Conservation (phyloP, 2,888 invertebrate species). For the Epinotia brunnichana region DNA sequence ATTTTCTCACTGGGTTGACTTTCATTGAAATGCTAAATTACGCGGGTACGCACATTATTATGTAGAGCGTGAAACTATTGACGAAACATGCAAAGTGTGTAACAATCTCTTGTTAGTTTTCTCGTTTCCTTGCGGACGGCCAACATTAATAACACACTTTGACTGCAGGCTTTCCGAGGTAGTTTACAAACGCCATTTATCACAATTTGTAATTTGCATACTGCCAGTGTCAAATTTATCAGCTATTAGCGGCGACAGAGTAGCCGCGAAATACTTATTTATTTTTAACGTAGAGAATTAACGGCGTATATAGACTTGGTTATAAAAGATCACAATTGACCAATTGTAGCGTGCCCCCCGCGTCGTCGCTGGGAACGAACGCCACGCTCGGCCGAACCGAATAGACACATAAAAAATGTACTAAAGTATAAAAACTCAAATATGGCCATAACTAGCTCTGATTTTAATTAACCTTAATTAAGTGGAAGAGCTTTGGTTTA, state of each 20-base stretch:
- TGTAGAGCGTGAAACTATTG: slow-evolving; percentile 82
- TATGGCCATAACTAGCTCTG: slow-evolving; percentile 59
- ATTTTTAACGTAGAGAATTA: slow-evolving; percentile 21
- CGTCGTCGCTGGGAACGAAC: slow-evolving; percentile 46
- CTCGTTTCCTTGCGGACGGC: slow-evolving; percentile 72
- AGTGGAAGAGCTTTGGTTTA: slow-evolving; percentile 61
- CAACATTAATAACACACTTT: slow-evolving; percentile 66
- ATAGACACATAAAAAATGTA: slow-evolving; percentile 44
- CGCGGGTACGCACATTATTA: slow-evolving; percentile 48
- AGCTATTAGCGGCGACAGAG: not conserved
- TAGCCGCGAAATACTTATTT: not conserved
- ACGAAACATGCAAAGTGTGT: slow-evolving; percentile 84
- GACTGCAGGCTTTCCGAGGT: slow-evolving; percentile 22
- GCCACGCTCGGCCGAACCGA: slow-evolving; percentile 49
- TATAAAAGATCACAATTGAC: slow-evolving; percentile 42
- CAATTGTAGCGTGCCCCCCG: slow-evolving; percentile 46
- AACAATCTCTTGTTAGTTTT: slow-evolving; percentile 74
- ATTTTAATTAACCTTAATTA: slow-evolving; percentile 78
- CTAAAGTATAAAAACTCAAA: slow-evolving; percentile 55
- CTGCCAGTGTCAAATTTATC: slow-evolving; percentile 7
- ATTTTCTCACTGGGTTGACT: slow-evolving; percentile 58
- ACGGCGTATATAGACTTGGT: slow-evolving; percentile 28
- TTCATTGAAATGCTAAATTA: slow-evolving; percentile 71
- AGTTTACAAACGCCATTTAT: slow-evolving; percentile 31
- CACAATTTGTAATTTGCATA: slow-evolving; percentile 19